phyloP scores from a whole-genome alignment of 2,797 vertebrate genomes.

The Pelodytes ibericus region DNA sequence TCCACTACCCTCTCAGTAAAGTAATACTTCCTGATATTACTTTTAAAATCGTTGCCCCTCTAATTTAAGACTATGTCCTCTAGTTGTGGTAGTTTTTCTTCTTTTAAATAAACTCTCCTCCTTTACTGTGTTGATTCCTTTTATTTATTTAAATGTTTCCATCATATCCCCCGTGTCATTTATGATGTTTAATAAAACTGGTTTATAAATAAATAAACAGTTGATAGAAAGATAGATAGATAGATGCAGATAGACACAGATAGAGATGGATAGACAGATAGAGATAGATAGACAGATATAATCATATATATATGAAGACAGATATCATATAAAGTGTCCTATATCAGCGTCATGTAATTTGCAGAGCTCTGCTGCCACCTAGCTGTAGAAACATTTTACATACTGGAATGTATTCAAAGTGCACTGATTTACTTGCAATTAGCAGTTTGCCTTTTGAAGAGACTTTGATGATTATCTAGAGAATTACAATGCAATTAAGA shows the following conservation, averaged over 20 bases:
- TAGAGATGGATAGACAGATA: background rate
- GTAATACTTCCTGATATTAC: too few relatives aligned
- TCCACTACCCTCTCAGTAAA: too few relatives aligned
- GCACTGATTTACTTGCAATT: background rate
- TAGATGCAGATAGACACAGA: background rate
- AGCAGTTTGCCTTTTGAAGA: constrained; percentile 26
- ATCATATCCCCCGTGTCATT: too few relatives aligned
- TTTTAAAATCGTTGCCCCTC: too few relatives aligned
- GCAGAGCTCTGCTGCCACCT: constrained; percentile 42
- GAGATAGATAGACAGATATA: background rate
- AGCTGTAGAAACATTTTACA: background rate
- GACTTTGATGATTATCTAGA: constrained; percentile 50
- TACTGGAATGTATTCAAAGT: background rate
- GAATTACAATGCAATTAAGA: constrained; percentile 55
- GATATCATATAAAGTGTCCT: background rate
- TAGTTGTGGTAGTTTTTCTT: too few relatives aligned
- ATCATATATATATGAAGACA: background rate
- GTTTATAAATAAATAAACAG: background rate
- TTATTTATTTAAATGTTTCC: too few relatives aligned
- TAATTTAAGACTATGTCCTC: too few relatives aligned
- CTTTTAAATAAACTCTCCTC: too few relatives aligned
- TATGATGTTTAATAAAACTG: too few relatives aligned
- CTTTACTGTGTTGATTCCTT: too few relatives aligned
- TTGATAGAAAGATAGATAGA: background rate
- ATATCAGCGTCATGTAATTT: background rate